Conservation (phyloP, 92 coral and sea anemone genomes). For the Zoanthus gigantus region DNA sequence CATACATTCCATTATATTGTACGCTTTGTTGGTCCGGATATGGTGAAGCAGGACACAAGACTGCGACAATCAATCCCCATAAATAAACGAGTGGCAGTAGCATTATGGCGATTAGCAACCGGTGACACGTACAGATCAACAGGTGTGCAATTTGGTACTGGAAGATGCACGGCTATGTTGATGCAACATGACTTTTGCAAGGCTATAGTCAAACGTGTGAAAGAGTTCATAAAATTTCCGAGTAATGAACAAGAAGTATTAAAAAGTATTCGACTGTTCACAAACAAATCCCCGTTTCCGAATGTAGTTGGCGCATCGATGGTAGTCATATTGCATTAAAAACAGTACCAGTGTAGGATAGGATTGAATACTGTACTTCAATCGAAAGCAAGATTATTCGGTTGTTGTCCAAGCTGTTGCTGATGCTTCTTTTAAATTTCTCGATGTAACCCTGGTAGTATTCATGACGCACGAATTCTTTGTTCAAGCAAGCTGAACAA, state of each 20-base stretch:
- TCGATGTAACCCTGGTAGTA: constrained; percentile 63
- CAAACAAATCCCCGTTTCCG: constrained; percentile 16
- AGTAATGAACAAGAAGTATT: constrained; percentile 53
- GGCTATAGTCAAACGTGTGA: constrained; percentile 48
- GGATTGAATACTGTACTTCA: not conserved
- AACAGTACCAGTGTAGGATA: constrained; percentile 16
- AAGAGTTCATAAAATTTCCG: constrained; percentile 62
- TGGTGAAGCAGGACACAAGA: constrained; percentile 54
- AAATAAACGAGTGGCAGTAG: constrained; percentile 57
- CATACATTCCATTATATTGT: constrained; percentile 49
- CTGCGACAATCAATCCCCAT: constrained; percentile 44
- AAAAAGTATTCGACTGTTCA: constrained; percentile 31
- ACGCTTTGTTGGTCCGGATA: constrained; percentile 36
- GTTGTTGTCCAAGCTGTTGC: constrained; percentile 5
- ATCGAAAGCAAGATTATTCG: constrained; percentile 16
- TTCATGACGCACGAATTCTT: constrained; percentile 63
- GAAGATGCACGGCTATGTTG: constrained; percentile 56
- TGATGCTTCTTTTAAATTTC: constrained; percentile 57
- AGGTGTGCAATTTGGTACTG: constrained; percentile 19
- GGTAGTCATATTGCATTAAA: constrained; percentile 5
- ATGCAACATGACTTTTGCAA: constrained; percentile 50
- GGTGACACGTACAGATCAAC: constrained; percentile 61
- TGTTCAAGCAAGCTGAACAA: constrained; percentile 55
- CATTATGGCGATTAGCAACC: constrained; percentile 57
- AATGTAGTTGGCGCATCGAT: constrained; percentile 12